Evolutionary conservation across 2,113 vertebrate genomes (phyloP).

Genomic region (Forbesichthys agassizii): DNA sequence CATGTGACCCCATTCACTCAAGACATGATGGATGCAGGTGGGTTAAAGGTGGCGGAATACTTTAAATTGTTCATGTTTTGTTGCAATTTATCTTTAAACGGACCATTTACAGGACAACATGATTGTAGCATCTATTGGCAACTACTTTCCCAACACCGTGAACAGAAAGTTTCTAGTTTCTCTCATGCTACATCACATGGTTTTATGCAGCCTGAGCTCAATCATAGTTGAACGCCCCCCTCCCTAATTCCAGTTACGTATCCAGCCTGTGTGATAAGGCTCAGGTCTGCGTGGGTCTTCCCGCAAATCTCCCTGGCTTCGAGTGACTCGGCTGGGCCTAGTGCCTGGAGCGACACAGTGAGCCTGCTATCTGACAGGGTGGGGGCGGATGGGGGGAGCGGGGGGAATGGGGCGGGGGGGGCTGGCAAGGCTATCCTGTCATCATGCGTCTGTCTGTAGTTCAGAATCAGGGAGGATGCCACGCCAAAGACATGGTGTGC

Average conservation of each 20-base stretch:
- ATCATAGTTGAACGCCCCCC: too few relatives aligned
- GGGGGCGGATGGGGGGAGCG: background rate
- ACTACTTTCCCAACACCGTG: constrained; percentile 9
- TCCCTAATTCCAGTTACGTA: too few relatives aligned
- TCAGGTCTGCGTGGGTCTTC: constrained; percentile 2
- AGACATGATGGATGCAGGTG: constrained; percentile 37
- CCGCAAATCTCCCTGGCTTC: background rate
- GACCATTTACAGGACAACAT: background rate
- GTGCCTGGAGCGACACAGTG: constrained; percentile 8
- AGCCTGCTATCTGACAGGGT: constrained; percentile 13
- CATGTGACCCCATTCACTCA: background rate
- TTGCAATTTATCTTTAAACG: constrained; percentile 21
- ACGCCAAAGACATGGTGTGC: constrained; percentile 39
- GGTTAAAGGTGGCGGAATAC: constrained; percentile 24
- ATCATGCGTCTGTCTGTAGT: too few relatives aligned
- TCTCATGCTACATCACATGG: too few relatives aligned
- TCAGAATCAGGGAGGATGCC: constrained; percentile 2
- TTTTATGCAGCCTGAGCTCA: too few relatives aligned
- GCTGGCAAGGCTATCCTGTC: constrained; percentile 6
- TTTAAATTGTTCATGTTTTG: constrained; percentile 29
- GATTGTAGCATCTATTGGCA: constrained; percentile 2
- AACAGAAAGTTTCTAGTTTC: constrained; percentile 9
- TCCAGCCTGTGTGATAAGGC: too few relatives aligned
- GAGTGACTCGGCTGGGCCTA: constrained; percentile 18
- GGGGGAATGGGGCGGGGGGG: background rate